phyloP scores from a whole-genome alignment of 2,797 vertebrate genomes.

The Margarornis squamiger region DNA sequence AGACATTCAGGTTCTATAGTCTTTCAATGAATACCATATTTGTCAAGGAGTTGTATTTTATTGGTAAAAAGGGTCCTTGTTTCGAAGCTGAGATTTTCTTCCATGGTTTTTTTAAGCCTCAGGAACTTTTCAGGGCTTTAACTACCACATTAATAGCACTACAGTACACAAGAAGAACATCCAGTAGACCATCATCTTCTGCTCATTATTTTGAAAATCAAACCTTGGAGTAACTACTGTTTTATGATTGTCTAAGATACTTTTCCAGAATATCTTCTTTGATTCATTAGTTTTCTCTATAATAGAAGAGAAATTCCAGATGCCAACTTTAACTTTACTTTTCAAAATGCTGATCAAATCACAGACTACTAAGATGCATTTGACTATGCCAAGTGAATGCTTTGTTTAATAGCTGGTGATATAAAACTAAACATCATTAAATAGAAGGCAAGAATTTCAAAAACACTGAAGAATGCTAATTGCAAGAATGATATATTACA shows the following conservation, averaged over 20 bases:
- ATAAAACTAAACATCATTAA: neutral
- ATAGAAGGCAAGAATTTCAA: neutral
- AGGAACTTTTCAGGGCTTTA: neutral
- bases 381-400: neutral
- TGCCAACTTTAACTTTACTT: neutral
- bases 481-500: neutral
- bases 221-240: neutral
- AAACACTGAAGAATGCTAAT: neutral
- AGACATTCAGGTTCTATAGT: neutral
- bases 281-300: neutral
- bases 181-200: neutral
- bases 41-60: neutral
- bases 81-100: neutral
- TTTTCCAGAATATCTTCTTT: neutral
- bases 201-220: neutral
- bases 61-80: neutral
- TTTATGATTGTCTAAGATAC: neutral
- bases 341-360: neutral
- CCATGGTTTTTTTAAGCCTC: neutral
- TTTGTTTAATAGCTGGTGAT: neutral
- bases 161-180: neutral
- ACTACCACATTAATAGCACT: neutral
- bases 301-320: neutral
- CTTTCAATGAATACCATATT: neutral
- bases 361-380: neutral